Percentiles rank a stretch among this genome's conserved stretches.
Evolutionary conservation across 2,888 invertebrate species (phyloP).

Genomic region (Lithophane ornitopus): DNA sequence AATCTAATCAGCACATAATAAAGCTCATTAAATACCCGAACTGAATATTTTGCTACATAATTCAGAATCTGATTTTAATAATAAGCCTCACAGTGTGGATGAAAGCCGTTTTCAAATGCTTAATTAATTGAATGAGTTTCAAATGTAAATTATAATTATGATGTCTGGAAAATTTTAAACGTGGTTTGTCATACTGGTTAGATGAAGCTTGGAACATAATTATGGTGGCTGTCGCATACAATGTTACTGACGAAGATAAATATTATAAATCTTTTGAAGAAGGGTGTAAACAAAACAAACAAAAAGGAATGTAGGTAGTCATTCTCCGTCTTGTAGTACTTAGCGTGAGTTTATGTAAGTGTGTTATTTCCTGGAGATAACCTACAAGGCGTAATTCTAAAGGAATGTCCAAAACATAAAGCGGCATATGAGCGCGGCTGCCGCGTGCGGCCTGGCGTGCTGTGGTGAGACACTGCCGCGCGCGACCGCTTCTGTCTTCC

Average conservation of each 20-base stretch:
- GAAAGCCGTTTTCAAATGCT: conserved; percentile 20
- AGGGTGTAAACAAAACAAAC: background rate
- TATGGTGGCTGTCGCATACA: background rate
- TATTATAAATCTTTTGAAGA: background rate
- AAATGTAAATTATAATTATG: conserved; percentile 30
- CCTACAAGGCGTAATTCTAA: no score
- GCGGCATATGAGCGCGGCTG: no score
- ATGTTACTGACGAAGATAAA: background rate
- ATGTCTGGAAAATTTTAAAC: background rate
- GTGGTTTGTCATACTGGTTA: background rate
- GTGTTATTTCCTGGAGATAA: background rate
- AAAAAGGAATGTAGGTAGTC: background rate
- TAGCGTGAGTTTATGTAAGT: background rate
- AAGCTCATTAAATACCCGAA: conserved; percentile 26
- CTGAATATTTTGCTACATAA: conserved; percentile 18
- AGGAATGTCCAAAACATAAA: no score
- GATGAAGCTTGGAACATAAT: background rate
- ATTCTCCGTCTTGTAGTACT: background rate
- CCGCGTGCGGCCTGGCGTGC: no score
- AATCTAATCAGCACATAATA: conserved; percentile 17
- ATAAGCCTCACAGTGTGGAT: conserved; percentile 13
- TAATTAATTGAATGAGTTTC: conserved; percentile 29
- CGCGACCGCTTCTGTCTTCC: no score
- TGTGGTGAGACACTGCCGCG: no score
- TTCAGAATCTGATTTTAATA: conserved; percentile 18